phyloP scores from a whole-genome alignment of 2,888 invertebrate species.

The Ypsolopha sequella region DNA sequence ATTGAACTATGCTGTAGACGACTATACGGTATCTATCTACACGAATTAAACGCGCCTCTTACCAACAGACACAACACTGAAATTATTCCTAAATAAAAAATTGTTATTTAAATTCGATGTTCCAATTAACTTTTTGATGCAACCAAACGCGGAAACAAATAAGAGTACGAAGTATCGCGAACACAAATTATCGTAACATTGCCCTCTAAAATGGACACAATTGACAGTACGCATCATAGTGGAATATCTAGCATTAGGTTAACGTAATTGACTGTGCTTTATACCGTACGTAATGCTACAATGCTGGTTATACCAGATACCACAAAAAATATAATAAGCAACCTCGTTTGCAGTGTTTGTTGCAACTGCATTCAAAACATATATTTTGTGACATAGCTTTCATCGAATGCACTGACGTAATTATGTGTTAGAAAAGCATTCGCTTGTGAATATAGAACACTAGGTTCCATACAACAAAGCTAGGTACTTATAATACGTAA shows the following conservation, averaged over 20 bases:
- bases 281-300: conserved; percentile 34
- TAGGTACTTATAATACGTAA: no score
- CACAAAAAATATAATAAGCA: conserved; percentile 16
- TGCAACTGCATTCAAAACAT: background rate
- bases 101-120: no score
- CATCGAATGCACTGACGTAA: conserved; percentile 1
- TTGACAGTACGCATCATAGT: conserved; percentile 18
- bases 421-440: background rate
- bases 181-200: conserved; percentile 28
- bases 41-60: no score
- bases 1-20: no score
- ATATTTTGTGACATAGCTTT: conserved; percentile 1
- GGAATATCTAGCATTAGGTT: conserved; percentile 30
- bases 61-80: no score
- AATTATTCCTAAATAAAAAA: no score
- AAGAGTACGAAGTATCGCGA: background rate
- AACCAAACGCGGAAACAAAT: background rate
- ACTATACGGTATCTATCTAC: no score
- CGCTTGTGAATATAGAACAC: no score
- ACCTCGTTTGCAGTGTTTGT: background rate
- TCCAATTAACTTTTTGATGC: no score
- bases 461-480: no score
- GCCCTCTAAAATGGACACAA: conserved; percentile 29
- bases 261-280: conserved; percentile 38
- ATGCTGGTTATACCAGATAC: conserved; percentile 23